phyloP scores from a whole-genome alignment of 2,113 vertebrate genomes.

The Motacilla alba region DNA sequence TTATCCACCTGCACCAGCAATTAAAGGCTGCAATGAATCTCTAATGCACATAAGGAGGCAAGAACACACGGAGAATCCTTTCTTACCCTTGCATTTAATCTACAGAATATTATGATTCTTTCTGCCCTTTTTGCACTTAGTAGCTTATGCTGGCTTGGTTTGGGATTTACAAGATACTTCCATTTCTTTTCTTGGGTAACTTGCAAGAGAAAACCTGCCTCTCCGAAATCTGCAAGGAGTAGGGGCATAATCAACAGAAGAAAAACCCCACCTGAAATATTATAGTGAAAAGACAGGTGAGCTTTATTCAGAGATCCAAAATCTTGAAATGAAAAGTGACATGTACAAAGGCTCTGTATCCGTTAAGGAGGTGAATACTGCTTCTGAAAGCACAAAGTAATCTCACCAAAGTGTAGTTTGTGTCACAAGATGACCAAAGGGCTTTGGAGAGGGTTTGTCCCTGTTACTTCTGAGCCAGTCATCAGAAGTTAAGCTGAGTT shows the following conservation, averaged over 20 bases:
- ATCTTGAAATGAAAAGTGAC: background rate
- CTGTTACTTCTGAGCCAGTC: background rate
- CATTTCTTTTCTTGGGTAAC: background rate
- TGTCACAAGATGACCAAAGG: background rate
- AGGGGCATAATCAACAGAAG: background rate
- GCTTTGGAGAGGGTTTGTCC: background rate
- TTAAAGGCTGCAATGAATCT: conserved; percentile 30
- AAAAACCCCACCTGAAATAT: background rate
- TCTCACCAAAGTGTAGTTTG: background rate
- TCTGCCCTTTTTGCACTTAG: background rate
- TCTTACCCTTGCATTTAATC: background rate
- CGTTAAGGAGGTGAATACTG: background rate
- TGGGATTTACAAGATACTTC: background rate
- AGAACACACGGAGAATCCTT: background rate
- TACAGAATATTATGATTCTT: background rate
- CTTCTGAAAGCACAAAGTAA: background rate
- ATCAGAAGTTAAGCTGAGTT: background rate
- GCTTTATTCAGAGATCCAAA: background rate
- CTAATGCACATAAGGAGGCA: background rate
- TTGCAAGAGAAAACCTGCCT: background rate
- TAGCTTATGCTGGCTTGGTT: background rate
- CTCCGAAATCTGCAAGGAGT: background rate
- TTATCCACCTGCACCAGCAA: background rate
- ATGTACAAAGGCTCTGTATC: background rate
- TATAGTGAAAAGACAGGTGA: background rate